Base-by-base conservation (phyloP, 2,113 vertebrate genomes). In the Plotosus lineatus region DNA sequence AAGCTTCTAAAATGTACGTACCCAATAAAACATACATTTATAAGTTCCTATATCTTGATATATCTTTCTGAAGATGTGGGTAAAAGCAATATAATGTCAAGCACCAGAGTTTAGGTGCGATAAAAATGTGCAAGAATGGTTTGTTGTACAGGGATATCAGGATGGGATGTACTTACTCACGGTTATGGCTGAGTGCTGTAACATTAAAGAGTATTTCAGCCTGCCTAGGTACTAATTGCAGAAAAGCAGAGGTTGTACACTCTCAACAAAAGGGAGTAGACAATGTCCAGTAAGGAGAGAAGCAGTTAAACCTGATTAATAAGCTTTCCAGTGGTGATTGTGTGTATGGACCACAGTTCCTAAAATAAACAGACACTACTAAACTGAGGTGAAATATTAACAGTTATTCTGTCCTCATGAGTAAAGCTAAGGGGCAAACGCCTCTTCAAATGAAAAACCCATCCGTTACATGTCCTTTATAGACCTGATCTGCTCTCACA, bases 281-380 rank as follows among this genome's bases (percentile, higher is more conserved):
- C 80, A 44, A 31, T 75, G n/a, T 56, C 36, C 61, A 68, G 48
- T 7, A 14, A 66, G 72, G 31, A 66, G 10, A 33, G 58, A 14
- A 23, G 36, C 38, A 68, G 50, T 68, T n/a, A 66, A 76, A 76
- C 60, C 80, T 76, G 60, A 81, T 76, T 76, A 76, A 15, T 56
- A 60, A 42, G 48, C 58, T 56, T 50, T 51, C 60, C 77, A 65
- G 71, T 40, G 53, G 26, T 73, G 36, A 55, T 28, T 23, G 17
- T 74, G 48, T 36, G 31, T 56, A 50, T 58, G 60, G 50, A 44
- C 19, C 5, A 63, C 51, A 53, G 40, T 60, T 26, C 31, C 38
- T 63, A 73, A 61, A 68, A 80, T 83, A 80, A 76, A 65, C 55
- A 31, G 36, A 23, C 36, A 51, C 51, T 40, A 71, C 75, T 72